Percentiles rank a stretch among this genome's conserved stretches.
Conservation (phyloP, 1,140 invertebrate genomes). For the Heliconius hermathena region DNA sequence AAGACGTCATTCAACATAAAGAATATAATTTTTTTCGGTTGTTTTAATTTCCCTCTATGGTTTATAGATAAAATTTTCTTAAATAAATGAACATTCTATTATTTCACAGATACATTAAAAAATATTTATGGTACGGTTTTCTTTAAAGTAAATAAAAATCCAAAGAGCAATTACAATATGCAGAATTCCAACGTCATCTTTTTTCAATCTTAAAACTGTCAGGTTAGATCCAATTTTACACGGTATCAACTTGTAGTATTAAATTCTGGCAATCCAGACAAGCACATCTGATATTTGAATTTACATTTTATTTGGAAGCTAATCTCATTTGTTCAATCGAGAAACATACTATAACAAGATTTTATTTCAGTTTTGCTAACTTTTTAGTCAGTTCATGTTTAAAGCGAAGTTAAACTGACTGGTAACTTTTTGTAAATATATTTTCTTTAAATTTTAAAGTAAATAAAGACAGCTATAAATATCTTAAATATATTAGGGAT, state of each 20-base stretch:
- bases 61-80: not conserved
- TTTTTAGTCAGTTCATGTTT: not conserved
- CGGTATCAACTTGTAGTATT: not conserved
- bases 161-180: not conserved
- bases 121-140: not conserved
- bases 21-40: not conserved
- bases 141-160: not conserved
- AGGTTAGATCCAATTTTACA: slow-evolving; percentile 6
- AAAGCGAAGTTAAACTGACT: not conserved
- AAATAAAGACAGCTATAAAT: not conserved
- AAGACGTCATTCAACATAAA: not conserved
- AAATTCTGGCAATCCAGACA: not conserved
- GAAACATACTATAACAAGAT: slow-evolving; percentile 2
- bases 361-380: slow-evolving; percentile 4
- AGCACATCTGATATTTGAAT: slow-evolving; percentile 5
- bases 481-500: not conserved
- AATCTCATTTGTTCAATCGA: slow-evolving; percentile 4
- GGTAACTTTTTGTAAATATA: not conserved
- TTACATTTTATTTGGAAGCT: not conserved
- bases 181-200: not conserved
- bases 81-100: not conserved
- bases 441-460: not conserved
- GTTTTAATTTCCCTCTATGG: not conserved
- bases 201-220: not conserved
- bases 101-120: not conserved